Conservation (phyloP, 2,888 invertebrate genomes). For the Pyrgus malvae region DNA sequence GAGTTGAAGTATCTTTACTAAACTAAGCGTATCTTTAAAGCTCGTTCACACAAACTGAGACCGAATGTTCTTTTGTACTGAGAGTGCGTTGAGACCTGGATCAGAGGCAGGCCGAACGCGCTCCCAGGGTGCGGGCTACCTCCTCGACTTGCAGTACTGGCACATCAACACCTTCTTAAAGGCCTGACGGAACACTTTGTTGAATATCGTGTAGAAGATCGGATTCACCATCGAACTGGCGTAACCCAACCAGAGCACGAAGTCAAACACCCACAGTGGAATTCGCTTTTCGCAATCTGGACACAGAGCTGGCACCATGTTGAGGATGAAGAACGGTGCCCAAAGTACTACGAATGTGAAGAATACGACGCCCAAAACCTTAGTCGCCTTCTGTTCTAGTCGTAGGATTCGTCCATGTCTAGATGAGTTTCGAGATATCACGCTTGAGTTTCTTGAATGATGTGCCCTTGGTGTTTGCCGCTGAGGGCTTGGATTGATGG, state of each 20-base stretch:
- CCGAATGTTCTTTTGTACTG: slow-evolving; percentile 70
- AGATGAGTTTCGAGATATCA: slow-evolving; percentile 90
- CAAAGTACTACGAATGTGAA: slow-evolving; percentile 96
- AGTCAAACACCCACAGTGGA: slow-evolving; percentile 90
- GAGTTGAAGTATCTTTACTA: too few species aligned
- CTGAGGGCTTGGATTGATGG: slow-evolving; percentile 59
- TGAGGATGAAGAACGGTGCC: slow-evolving; percentile 97
- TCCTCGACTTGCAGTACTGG: slow-evolving; percentile 82
- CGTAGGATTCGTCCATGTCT: slow-evolving; percentile 92
- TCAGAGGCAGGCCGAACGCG: slow-evolving; percentile 73
- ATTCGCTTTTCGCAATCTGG: slow-evolving; percentile 89
- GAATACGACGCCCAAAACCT: slow-evolving; percentile 96
- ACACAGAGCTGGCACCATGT: slow-evolving; percentile 92
- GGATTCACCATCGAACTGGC: slow-evolving; percentile 97
- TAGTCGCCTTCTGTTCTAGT: slow-evolving; percentile 97
- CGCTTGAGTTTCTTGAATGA: slow-evolving; percentile 90
- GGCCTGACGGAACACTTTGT: slow-evolving; percentile 95
- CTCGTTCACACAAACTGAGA: slow-evolving; percentile 72
- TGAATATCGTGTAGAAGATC: slow-evolving; percentile 97
- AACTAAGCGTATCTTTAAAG: slow-evolving; percentile 42
- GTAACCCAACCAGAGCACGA: slow-evolving; percentile 96
- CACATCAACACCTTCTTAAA: slow-evolving; percentile 93
- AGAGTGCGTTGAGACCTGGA: slow-evolving; percentile 72
- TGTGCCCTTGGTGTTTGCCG: slow-evolving; percentile 84
- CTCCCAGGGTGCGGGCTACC: slow-evolving; percentile 80